A percentile compares a stretch with the other conserved stretches of the same genome.
Conservation (phyloP, 2,113 vertebrate species). For the Xiphorhynchus elegans region DNA sequence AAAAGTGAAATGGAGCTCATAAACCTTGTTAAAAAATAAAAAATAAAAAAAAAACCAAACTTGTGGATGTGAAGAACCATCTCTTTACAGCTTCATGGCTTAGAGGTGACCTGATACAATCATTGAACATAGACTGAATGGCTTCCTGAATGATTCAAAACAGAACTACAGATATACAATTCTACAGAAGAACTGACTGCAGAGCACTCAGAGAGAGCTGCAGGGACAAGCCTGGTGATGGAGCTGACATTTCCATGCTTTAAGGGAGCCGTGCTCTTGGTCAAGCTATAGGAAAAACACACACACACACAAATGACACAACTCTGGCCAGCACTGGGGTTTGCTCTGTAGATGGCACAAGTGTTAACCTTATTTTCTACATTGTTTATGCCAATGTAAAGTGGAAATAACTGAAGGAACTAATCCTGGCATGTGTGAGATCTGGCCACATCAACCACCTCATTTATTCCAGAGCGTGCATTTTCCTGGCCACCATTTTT, state of each 20-base stretch:
- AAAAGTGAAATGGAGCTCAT: not conserved
- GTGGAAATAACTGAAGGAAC: not conserved
- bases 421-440: not conserved
- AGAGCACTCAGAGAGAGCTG: not conserved
- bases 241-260: not conserved
- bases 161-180: not conserved
- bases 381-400: not conserved
- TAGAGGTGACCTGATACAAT: not conserved
- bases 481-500: conserved; percentile 26
- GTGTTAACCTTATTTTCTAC: not conserved
- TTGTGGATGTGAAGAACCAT: not conserved
- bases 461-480: not conserved
- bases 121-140: not conserved
- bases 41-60: not conserved
- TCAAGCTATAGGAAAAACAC: not conserved
- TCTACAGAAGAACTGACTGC: not conserved
- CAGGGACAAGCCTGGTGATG: not conserved
- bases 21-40: not conserved
- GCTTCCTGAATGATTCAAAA: not conserved
- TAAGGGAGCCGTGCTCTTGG: not conserved
- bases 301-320: not conserved
- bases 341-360: not conserved
- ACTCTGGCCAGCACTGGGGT: not conserved
- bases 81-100: not conserved
- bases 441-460: not conserved